Evolutionary conservation across 2,797 vertebrate genomes (phyloP).

Genomic region (Spinibarbus caldwelli): DNA sequence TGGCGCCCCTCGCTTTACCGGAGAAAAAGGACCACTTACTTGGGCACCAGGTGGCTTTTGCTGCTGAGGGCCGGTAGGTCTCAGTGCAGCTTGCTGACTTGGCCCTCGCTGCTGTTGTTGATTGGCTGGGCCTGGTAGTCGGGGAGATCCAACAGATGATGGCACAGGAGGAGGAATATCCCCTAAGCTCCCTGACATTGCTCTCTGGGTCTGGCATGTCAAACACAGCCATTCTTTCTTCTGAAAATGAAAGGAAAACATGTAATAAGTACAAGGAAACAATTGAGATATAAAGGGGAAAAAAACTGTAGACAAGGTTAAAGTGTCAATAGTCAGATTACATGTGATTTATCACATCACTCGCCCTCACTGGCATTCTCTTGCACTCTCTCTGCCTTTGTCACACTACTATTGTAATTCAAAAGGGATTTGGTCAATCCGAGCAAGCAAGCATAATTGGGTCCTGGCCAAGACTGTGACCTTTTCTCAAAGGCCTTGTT

Average conservation of each 20-base stretch:
- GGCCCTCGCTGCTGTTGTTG: slow-evolving; percentile 77
- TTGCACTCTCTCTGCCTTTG: slow-evolving; percentile 5
- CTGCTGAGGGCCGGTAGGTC: slow-evolving; percentile 75
- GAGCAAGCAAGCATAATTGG: slow-evolving; percentile 42
- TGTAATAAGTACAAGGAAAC: slow-evolving; percentile 31
- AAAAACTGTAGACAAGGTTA: slow-evolving; percentile 3
- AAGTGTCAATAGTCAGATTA: neutral
- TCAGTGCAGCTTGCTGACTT: slow-evolving; percentile 79
- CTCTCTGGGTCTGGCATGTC: slow-evolving; percentile 98
- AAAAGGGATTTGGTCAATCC: slow-evolving; percentile 37
- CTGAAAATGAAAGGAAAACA: slow-evolving; percentile 76
- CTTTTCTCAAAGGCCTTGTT: slow-evolving; percentile 37
- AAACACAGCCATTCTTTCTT: slow-evolving; percentile 99
- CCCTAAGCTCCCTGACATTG: slow-evolving; percentile 92
- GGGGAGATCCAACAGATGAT: slow-evolving; percentile 79
- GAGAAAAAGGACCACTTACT: slow-evolving; percentile 83
- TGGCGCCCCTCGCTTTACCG: slow-evolving; percentile 81
- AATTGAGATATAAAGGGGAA: slow-evolving; percentile 6
- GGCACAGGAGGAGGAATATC: slow-evolving; percentile 81
- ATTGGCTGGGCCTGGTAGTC: slow-evolving; percentile 73
- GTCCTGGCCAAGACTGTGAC: slow-evolving; percentile 21
- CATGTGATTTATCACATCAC: slow-evolving; percentile 15
- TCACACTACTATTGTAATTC: slow-evolving; percentile 27
- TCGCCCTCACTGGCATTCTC: neutral
- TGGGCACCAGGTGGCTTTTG: slow-evolving; percentile 79